Evolutionary conservation across 2,113 vertebrate species (phyloP).

Genomic region (Cryptotis parvus): DNA sequence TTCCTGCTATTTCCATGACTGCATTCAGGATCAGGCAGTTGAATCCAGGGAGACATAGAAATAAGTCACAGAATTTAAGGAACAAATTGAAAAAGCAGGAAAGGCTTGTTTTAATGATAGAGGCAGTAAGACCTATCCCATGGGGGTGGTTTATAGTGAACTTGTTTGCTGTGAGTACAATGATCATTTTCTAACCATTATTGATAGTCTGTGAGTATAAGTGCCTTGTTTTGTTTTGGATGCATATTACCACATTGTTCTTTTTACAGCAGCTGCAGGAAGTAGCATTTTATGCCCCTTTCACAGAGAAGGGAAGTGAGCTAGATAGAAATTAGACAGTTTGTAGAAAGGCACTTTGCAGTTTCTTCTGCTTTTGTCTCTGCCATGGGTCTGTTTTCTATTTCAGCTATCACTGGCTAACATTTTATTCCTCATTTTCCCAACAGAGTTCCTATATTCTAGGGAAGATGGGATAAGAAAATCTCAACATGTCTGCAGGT

Average conservation of each 20-base stretch:
- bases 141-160: background rate
- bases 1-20: background rate
- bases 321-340: background rate
- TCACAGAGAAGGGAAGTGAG: background rate
- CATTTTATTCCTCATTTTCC: background rate
- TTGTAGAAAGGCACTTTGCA: background rate
- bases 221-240: background rate
- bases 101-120: too few species aligned
- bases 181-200: background rate
- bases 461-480: constrained; percentile 32
- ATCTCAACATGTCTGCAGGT: constrained; percentile 36
- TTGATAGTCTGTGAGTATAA: background rate
- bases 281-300: background rate
- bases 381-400: background rate
- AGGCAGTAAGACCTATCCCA: background rate
- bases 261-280: background rate
- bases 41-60: background rate
- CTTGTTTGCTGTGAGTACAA: too few species aligned
- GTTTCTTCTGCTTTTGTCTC: background rate
- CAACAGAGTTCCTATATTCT: background rate
- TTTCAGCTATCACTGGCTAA: background rate
- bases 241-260: background rate
- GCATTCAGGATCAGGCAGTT: background rate
- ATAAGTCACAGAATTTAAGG: background rate
- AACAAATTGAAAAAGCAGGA: background rate